phyloP scores from a whole-genome alignment of 2,797 vertebrate genomes.

The Delichon dasypus region DNA sequence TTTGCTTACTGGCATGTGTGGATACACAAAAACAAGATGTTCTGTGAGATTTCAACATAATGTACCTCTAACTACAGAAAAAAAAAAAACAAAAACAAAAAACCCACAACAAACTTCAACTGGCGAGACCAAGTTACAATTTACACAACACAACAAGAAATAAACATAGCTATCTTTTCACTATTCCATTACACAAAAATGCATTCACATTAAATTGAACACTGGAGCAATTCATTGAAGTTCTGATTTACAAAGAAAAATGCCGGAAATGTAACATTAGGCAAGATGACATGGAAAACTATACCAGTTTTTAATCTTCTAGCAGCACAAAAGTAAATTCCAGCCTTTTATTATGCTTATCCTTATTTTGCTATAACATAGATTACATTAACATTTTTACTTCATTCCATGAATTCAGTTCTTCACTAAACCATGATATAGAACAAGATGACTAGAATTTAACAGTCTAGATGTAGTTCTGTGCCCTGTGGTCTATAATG shows the following conservation, averaged over 20 bases:
- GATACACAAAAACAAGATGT: constrained; percentile 81
- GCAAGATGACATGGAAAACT: not conserved
- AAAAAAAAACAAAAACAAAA: constrained; percentile 48
- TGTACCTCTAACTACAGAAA: constrained; percentile 35
- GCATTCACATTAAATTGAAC: not conserved
- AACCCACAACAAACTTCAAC: not conserved
- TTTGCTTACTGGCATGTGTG: constrained; percentile 83
- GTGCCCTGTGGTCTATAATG: not conserved
- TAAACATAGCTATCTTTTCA: not conserved
- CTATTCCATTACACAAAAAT: not conserved
- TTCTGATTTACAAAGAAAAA: not conserved
- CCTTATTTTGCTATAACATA: not conserved
- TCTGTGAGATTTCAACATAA: constrained; percentile 76
- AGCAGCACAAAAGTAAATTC: not conserved
- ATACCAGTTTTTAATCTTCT: not conserved
- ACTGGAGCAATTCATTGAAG: not conserved
- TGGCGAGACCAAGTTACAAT: not conserved
- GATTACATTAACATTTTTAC: not conserved
- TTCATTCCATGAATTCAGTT: not conserved
- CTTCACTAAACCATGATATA: not conserved
- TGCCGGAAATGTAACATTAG: not conserved
- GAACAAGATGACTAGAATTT: not conserved
- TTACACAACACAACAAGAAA: not conserved
- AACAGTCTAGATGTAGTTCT: not conserved
- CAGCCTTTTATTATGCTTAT: not conserved